Conservation (phyloP, 2,113 vertebrate species). For the Corythornis vintsioides region DNA sequence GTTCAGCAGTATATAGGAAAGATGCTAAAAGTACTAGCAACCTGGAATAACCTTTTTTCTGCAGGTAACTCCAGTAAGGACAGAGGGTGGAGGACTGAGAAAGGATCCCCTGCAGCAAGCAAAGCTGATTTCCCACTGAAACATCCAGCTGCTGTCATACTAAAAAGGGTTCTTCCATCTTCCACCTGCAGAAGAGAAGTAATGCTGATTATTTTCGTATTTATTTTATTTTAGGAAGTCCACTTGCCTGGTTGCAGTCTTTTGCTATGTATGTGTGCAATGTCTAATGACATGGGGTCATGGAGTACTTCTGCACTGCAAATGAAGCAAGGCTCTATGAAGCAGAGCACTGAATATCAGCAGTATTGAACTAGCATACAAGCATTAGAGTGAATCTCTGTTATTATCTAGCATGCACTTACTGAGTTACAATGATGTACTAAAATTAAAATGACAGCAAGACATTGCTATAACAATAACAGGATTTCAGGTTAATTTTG, state of each 20-base stretch:
- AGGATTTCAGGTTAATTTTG: not conserved
- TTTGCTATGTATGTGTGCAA: not conserved
- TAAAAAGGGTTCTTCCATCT: not conserved
- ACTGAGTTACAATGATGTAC: not conserved
- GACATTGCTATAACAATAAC: not conserved
- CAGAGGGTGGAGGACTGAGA: not conserved
- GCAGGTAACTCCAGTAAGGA: not conserved
- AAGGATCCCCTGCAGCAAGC: not conserved
- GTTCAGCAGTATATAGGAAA: not conserved
- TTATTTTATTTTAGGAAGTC: not conserved
- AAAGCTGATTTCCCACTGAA: not conserved
- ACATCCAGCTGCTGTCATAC: not conserved
- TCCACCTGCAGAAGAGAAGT: not conserved
- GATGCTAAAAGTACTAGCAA: not conserved
- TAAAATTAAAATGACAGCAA: not conserved
- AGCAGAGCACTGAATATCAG: not conserved
- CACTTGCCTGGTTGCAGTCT: not conserved
- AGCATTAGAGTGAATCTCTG: not conserved
- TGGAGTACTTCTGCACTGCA: not conserved
- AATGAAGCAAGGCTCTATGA: not conserved
- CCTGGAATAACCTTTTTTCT: not conserved
- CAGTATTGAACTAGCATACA: not conserved
- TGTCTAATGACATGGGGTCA: not conserved
- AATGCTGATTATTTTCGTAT: not conserved
- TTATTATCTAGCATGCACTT: not conserved